These are phyloP conservation scores for Ormia ochracea DNA, from an alignment of 2,888 invertebrate species.

Conservation along the genomic window DNA sequence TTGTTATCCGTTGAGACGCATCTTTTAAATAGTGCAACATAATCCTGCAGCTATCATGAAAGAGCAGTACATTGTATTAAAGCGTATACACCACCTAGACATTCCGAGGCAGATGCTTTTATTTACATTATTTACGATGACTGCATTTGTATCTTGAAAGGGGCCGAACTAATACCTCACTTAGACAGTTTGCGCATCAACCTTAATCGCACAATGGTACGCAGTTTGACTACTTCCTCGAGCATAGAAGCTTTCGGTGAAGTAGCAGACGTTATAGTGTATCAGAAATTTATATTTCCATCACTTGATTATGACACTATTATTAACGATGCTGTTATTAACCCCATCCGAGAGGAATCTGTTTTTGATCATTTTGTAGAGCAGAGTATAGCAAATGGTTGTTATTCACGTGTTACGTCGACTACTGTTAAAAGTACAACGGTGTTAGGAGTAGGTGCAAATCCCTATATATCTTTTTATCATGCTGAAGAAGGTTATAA, in stretches of 20 bases:
- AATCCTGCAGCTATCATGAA: slow-evolving; percentile 81
- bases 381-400: slow-evolving; percentile 72
- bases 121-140: slow-evolving; percentile 79
- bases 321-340: slow-evolving; percentile 87
- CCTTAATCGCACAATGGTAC: slow-evolving; percentile 74
- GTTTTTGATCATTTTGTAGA: slow-evolving; percentile 91
- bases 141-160: slow-evolving; percentile 81
- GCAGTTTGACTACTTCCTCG: slow-evolving; percentile 22
- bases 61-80: slow-evolving; percentile 87
- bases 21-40: background rate
- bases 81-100: slow-evolving; percentile 80
- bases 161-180: slow-evolving; percentile 85
- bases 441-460: slow-evolving; percentile 86
- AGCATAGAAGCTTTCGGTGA: slow-evolving; percentile 59
- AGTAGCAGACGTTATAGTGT: slow-evolving; percentile 79
- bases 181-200: slow-evolving; percentile 88
- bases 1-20: background rate
- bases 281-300: slow-evolving; percentile 90
- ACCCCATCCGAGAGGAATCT: slow-evolving; percentile 80
- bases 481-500: slow-evolving; percentile 92
- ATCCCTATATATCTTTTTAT: slow-evolving; percentile 92
- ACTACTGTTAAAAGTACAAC: slow-evolving; percentile 87
- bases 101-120: slow-evolving; percentile 70
- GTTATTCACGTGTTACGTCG: slow-evolving; percentile 80
- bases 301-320: slow-evolving; percentile 83